Percentiles rank a stretch among this genome's conserved stretches.
Conservation (phyloP, 1,140 invertebrate species). For the Heterodera carotae region DNA sequence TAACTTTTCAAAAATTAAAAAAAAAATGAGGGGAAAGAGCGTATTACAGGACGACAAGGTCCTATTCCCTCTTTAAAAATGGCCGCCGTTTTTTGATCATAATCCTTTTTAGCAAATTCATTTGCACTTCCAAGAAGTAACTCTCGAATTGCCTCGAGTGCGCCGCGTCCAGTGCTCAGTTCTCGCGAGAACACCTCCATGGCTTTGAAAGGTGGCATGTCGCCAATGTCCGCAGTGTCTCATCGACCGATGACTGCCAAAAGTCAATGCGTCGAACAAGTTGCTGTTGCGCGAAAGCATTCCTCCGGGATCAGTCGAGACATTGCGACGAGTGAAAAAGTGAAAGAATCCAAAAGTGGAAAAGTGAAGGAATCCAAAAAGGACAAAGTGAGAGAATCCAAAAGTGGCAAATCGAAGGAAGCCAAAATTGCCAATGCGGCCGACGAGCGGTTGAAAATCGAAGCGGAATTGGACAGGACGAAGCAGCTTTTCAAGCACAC, state of each 20-base stretch:
- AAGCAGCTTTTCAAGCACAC: background rate
- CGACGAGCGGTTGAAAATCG: background rate
- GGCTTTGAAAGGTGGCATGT: background rate
- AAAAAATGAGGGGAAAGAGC: no score
- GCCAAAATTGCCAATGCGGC: background rate
- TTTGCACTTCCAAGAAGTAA: background rate
- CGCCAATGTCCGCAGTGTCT: background rate
- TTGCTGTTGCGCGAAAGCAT: background rate
- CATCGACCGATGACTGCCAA: background rate
- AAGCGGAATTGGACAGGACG: conserved; percentile 1
- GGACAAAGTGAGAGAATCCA: background rate
- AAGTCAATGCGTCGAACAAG: conserved; percentile 5
- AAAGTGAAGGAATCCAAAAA: background rate
- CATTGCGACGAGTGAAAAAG: conserved; percentile 2
- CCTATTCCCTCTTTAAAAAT: no score
- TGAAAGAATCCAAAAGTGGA: background rate
- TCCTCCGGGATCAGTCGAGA: background rate
- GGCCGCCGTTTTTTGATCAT: no score
- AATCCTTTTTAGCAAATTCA: background rate
- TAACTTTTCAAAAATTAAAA: no score
- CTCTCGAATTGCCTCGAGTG: background rate
- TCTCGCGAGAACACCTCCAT: conserved; percentile 10
- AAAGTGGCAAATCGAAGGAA: background rate
- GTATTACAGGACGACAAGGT: no score
- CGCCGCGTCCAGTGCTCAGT: conserved; percentile 18